Evolutionary conservation across 2,888 invertebrate species (phyloP).

Genomic region (Junonia oenone): DNA sequence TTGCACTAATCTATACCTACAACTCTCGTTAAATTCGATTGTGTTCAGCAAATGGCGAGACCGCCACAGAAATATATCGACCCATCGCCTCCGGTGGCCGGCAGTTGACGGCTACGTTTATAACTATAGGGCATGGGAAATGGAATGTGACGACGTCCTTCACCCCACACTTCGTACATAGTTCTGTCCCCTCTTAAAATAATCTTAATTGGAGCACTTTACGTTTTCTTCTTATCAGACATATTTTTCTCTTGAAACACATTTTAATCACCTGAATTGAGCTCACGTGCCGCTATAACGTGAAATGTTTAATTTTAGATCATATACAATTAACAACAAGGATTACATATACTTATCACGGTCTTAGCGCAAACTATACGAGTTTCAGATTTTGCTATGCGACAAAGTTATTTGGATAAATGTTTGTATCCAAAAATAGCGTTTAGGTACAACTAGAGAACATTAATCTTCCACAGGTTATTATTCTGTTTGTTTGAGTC

Average conservation of each 20-base stretch:
- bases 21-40: conserved; percentile 18
- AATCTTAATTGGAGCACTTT: conserved; percentile 22
- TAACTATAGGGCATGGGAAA: conserved; percentile 44
- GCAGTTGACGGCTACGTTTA: conserved; percentile 37
- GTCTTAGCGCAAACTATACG: background rate
- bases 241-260: conserved; percentile 11
- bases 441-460: background rate
- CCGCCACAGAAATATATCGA: conserved; percentile 75
- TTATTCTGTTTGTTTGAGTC: background rate
- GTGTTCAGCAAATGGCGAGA: conserved; percentile 53
- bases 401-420: conserved; percentile 7
- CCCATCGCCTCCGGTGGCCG: conserved; percentile 44
- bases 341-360: conserved; percentile 12
- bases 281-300: conserved; percentile 17
- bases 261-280: conserved; percentile 18
- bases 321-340: conserved; percentile 13
- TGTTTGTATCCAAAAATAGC: background rate
- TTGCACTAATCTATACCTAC: conserved; percentile 11
- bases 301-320: conserved; percentile 23
- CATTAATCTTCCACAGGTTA: background rate
- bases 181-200: background rate
- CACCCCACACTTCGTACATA: conserved; percentile 7
- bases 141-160: conserved; percentile 46
- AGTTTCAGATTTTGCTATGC: background rate
- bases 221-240: conserved; percentile 24